A percentile compares a stretch with the other conserved stretches of the same genome.
phyloP scores from a whole-genome alignment of 2,797 vertebrate genomes.

The Poeciliopsis infans region DNA sequence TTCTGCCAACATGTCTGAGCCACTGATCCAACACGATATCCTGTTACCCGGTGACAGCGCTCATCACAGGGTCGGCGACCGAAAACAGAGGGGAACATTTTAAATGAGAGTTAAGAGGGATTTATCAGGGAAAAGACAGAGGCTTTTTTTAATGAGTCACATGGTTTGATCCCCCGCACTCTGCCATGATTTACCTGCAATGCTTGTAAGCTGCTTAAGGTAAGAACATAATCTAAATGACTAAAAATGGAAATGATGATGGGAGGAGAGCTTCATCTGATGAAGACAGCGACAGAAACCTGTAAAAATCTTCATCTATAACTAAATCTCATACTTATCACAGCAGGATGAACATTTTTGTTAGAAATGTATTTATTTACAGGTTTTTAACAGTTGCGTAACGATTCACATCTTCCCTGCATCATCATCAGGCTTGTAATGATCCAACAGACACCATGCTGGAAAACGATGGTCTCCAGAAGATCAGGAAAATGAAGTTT shows the following conservation, averaged over 20 bases:
- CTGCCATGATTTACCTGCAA: conserved; percentile 10
- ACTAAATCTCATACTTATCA: not conserved
- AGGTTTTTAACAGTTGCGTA: not conserved
- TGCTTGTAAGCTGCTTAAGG: conserved; percentile 11
- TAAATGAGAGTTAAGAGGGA: conserved; percentile 17
- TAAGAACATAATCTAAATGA: conserved; percentile 25
- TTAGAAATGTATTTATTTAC: not conserved
- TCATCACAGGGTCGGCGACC: not conserved
- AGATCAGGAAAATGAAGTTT: conserved; percentile 33
- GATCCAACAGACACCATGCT: conserved; percentile 28
- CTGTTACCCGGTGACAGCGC: conserved; percentile 13
- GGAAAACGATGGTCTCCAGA: conserved; percentile 27
- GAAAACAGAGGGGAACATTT: conserved; percentile 4
- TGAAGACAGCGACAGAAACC: not conserved
- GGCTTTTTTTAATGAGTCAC: conserved; percentile 13
- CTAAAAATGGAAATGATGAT: conserved; percentile 36
- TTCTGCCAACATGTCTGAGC: conserved; percentile 15
- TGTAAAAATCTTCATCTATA: not conserved
- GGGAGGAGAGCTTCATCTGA: conserved; percentile 2
- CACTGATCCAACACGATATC: conserved; percentile 16
- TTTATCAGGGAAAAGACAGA: not conserved
- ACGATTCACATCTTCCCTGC: not conserved
- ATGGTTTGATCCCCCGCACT: conserved; percentile 2
- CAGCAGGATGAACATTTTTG: not conserved
- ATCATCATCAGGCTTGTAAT: conserved; percentile 5